These are phyloP conservation scores for Tricholaema leucomelas DNA, from an alignment of 2,113 vertebrate species.

Conservation along the genomic window DNA sequence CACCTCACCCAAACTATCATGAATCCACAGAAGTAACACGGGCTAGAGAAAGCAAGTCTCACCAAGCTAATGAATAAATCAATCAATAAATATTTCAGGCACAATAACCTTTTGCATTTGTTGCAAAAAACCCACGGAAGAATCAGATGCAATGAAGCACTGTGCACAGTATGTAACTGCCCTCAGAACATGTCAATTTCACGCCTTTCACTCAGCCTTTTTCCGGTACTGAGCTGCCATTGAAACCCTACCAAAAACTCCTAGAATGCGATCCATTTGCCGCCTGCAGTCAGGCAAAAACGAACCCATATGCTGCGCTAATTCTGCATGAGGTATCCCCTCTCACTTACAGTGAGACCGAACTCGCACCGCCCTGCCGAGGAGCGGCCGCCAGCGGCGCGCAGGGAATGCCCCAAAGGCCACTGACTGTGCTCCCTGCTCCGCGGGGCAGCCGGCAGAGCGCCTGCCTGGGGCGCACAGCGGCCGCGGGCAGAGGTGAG, in stretches of 20 bases:
- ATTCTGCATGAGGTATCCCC: rapidly evolving
- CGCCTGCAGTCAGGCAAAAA: not conserved
- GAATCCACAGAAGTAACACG: not conserved
- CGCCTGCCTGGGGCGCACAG: not conserved
- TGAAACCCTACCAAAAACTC: not conserved
- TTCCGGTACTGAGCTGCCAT: not conserved
- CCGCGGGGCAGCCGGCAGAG: not conserved
- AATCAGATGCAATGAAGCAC: rapidly evolving
- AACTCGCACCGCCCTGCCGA: not conserved
- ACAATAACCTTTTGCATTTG: not conserved
- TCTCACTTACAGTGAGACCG: not conserved
- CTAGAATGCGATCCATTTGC: rapidly evolving
- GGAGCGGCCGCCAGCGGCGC: too few relatives aligned
- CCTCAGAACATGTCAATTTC: not conserved
- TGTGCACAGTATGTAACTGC: too few relatives aligned
- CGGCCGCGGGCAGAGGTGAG: not conserved
- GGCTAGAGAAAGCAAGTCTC: not conserved
- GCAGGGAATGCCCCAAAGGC: not conserved
- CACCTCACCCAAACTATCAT: not conserved
- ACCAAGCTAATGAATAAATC: not conserved
- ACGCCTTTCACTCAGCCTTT: not conserved
- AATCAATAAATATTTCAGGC: not conserved
- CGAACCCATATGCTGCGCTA: rapidly evolving
- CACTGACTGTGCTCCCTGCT: not conserved
- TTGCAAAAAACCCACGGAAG: not conserved